A percentile compares a stretch with the other conserved stretches of the same genome.
These are phyloP conservation scores for Cybosia mesomella DNA, from an alignment of 2,888 invertebrate genomes.

Conservation along the genomic window DNA sequence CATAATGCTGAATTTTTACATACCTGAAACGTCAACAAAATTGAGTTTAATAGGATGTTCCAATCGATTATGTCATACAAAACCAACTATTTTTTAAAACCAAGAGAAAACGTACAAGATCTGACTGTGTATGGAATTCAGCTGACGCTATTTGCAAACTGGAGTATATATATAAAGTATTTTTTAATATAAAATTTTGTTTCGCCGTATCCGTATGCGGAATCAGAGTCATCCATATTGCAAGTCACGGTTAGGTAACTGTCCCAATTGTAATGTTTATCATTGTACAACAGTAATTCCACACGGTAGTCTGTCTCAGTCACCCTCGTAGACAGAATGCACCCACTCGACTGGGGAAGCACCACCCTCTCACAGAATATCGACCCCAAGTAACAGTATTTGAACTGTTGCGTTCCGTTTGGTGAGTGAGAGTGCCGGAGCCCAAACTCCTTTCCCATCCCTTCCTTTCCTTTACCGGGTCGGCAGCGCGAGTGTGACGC, in stretches of 20 bases:
- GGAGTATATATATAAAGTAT: background rate
- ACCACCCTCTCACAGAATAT: no score
- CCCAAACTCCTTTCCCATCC: no score
- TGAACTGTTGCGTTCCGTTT: no score
- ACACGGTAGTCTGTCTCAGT: constrained; percentile 25
- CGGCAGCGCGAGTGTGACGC: no score
- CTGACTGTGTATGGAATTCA: background rate
- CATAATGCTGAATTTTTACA: background rate
- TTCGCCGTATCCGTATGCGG: constrained; percentile 34
- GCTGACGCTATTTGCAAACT: constrained; percentile 5
- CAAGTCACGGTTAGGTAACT: constrained; percentile 33
- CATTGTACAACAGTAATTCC: constrained; percentile 38
- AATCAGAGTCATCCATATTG: constrained; percentile 37
- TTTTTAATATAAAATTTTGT: background rate
- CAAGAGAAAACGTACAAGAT: background rate
- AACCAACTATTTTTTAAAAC: background rate
- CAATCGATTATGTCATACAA: constrained; percentile 9
- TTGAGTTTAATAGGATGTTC: background rate
- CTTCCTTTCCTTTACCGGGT: no score
- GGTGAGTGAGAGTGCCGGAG: no score
- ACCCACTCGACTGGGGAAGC: no score
- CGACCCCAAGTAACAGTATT: no score
- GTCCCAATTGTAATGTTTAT: constrained; percentile 40
- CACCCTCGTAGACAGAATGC: no score
- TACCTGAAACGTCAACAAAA: background rate